Evolutionary conservation across 1,140 invertebrate species (phyloP).

Genomic region (Harlomillsia oculata): DNA sequence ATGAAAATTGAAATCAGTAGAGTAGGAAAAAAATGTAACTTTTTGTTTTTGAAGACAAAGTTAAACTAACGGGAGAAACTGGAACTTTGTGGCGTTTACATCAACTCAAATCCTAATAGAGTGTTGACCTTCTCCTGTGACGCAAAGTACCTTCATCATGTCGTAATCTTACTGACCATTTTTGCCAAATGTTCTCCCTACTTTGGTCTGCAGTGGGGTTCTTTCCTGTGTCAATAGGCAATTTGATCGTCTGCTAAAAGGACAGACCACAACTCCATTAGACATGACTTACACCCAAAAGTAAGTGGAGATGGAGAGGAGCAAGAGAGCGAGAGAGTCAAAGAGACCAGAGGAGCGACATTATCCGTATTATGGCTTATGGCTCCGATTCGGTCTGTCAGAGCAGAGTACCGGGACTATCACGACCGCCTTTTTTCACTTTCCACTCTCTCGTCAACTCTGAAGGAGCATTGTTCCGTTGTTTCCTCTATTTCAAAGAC

Average conservation of each 20-base stretch:
- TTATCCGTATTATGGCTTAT: too few species aligned
- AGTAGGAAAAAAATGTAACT: not conserved
- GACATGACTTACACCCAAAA: constrained; percentile 1
- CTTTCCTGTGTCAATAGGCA: constrained; percentile 5
- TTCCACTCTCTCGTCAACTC: not conserved
- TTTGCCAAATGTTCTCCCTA: constrained; percentile 1
- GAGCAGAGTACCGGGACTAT: too few species aligned
- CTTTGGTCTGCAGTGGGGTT: not conserved
- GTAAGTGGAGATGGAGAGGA: not conserved
- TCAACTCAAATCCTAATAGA: too few species aligned
- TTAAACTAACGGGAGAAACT: not conserved
- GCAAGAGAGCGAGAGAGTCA: not conserved
- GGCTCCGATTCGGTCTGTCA: too few species aligned
- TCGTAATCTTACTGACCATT: constrained; percentile 7
- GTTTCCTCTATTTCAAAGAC: too few species aligned
- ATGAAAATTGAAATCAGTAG: not conserved
- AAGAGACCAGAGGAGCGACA: not conserved
- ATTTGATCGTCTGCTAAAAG: constrained; percentile 8
- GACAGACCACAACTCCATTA: not conserved
- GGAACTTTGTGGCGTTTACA: not conserved
- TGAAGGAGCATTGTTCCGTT: too few species aligned
- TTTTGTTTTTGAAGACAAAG: not conserved
- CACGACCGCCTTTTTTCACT: not conserved
- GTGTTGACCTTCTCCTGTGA: too few species aligned
- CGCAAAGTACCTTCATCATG: too few species aligned